Conservation (phyloP, 2,797 vertebrate species). For the Gallinago nigripennis region DNA sequence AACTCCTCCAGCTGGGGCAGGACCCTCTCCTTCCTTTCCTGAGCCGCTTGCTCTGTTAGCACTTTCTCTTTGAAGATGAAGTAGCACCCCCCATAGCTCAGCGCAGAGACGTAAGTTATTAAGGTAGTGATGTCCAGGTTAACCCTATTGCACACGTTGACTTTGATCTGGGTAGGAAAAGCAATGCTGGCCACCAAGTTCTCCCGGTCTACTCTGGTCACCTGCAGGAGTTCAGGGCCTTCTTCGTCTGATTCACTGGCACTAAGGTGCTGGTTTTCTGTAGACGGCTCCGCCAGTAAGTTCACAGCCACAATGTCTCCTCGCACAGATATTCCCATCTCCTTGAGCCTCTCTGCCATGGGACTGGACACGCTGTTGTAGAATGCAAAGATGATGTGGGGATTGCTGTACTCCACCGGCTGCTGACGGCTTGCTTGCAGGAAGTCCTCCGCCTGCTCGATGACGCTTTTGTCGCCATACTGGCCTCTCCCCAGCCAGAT, state of each 20-base stretch:
- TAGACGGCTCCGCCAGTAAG: conserved; percentile 59
- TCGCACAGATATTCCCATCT: conserved; percentile 91
- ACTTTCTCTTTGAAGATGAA: conserved; percentile 91
- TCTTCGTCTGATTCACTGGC: conserved; percentile 73
- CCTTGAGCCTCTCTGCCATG: conserved; percentile 88
- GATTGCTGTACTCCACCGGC: conserved; percentile 89
- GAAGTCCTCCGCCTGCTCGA: conserved; percentile 91
- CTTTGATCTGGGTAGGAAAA: conserved; percentile 86
- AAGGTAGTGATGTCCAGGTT: conserved; percentile 97
- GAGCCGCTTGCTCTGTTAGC: conserved; percentile 91
- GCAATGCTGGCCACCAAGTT: conserved; percentile 84
- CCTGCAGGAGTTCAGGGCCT: conserved; percentile 64
- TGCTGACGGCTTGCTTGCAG: conserved; percentile 89
- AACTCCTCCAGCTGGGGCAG: conserved; percentile 87
- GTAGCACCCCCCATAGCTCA: conserved; percentile 90
- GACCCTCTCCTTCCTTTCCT: conserved; percentile 87
- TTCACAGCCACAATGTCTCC: conserved; percentile 93
- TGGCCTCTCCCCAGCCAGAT: conserved; percentile 97
- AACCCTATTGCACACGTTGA: conserved; percentile 83
- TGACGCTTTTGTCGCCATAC: conserved; percentile 91
- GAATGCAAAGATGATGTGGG: conserved; percentile 93
- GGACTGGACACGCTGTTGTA: conserved; percentile 92
- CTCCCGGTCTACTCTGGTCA: conserved; percentile 83
- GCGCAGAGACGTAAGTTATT: conserved; percentile 91
- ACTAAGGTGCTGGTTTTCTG: conserved; percentile 34